A percentile compares a stretch with the other conserved stretches of the same genome.
Evolutionary conservation across 2,113 vertebrate genomes (phyloP).

Genomic region (Gasterosteus nipponicus): DNA sequence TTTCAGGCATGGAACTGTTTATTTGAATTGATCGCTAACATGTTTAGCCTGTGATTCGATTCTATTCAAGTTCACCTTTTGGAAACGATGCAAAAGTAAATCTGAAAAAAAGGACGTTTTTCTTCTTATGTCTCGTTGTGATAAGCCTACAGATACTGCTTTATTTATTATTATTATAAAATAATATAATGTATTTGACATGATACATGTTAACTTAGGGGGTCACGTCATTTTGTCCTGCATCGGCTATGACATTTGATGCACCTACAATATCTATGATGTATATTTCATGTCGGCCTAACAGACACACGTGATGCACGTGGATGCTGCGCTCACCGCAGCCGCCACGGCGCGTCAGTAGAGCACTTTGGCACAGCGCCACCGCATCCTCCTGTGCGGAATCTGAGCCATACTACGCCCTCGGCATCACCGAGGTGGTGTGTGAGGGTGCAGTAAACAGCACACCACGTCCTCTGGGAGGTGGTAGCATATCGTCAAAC

Average conservation of each 20-base stretch:
- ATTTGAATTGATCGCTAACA: not conserved
- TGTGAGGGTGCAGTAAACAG: not conserved
- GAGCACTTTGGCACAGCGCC: constrained; percentile 64
- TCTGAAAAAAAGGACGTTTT: not conserved
- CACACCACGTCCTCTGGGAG: constrained; percentile 35
- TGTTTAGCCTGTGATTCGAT: not conserved
- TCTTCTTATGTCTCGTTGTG: not conserved
- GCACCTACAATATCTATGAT: not conserved
- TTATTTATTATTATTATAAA: too few relatives aligned
- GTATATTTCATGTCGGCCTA: not conserved
- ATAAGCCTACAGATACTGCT: not conserved
- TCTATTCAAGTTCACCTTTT: not conserved
- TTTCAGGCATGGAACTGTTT: too few relatives aligned
- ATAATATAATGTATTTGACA: not conserved
- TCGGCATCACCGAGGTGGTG: not conserved
- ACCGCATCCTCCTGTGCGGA: constrained; percentile 5
- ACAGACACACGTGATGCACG: not conserved
- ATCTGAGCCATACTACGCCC: constrained; percentile 1
- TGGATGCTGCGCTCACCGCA: constrained; percentile 67
- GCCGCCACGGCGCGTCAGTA: constrained; percentile 72
- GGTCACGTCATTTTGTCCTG: not conserved
- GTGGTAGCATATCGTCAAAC: constrained; percentile 50
- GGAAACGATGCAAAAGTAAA: not conserved
- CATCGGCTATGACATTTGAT: not conserved
- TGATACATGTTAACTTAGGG: not conserved